Evolutionary conservation across 2,113 vertebrate species (phyloP).

Genomic region (Epinephelus lanceolatus): DNA sequence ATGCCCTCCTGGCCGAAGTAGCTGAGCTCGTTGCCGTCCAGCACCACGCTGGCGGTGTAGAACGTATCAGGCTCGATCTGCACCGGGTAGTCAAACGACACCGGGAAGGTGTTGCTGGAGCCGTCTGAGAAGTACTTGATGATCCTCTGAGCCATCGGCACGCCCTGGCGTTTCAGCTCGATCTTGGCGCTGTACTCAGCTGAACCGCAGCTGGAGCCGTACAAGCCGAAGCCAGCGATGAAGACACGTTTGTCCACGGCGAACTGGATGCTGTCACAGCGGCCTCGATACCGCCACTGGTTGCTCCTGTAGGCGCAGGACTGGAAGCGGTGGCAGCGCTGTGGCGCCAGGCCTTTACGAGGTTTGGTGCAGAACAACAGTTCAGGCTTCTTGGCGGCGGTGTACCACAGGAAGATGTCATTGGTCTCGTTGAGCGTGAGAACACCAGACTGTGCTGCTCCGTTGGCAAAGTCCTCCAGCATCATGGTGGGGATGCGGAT

Average conservation of each 20-base stretch:
- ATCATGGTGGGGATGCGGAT: constrained; percentile 96
- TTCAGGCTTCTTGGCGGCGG: constrained; percentile 94
- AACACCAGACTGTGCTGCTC: constrained; percentile 94
- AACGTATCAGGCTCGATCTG: constrained; percentile 98
- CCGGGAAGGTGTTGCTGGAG: constrained; percentile 96
- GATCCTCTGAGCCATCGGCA: constrained; percentile 90
- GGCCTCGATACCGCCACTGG: constrained; percentile 97
- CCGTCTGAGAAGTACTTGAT: constrained; percentile 98
- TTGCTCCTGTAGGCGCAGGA: constrained; percentile 98
- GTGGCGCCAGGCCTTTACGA: constrained; percentile 91
- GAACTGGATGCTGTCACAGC: constrained; percentile 99
- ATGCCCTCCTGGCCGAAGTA: constrained; percentile 99
- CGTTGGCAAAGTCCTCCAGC: constrained; percentile 96
- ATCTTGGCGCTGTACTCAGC: constrained; percentile 97
- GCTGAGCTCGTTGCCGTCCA: constrained; percentile 98
- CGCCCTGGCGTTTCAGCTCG: constrained; percentile 96
- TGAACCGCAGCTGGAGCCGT: constrained; percentile 96
- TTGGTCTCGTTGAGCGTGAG: constrained; percentile 97
- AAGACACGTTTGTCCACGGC: constrained; percentile 96
- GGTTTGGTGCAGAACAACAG: constrained; percentile 92
- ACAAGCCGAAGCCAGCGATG: constrained; percentile 96
- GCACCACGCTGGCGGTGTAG: constrained; percentile 96
- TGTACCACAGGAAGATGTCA: constrained; percentile 98
- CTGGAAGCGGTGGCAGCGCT: constrained; percentile 97
- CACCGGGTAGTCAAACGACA: constrained; percentile 96